These are phyloP conservation scores for Odocoileus virginianus DNA, from an alignment of 2,113 vertebrate species.

Conservation along the genomic window DNA sequence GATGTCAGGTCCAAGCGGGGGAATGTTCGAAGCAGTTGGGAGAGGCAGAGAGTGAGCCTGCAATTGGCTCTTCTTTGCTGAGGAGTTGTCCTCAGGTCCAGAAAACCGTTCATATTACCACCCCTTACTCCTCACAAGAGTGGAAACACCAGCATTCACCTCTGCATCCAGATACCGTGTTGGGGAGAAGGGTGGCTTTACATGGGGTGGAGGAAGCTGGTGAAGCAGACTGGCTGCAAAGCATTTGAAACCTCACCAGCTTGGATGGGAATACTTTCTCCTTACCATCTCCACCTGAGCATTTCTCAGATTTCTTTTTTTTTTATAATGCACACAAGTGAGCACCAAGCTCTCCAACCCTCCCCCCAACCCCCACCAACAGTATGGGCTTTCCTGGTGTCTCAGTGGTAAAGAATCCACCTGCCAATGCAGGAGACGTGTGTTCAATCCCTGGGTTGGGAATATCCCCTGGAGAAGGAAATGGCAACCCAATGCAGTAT, in stretches of 20 bases:
- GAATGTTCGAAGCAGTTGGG: background rate
- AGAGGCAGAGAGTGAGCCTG: background rate
- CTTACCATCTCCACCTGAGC: background rate
- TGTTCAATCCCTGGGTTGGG: background rate
- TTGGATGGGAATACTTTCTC: rapidly evolving
- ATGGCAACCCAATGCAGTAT: background rate
- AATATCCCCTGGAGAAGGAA: background rate
- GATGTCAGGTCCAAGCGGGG: slow-evolving; percentile 38
- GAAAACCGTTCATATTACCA: background rate
- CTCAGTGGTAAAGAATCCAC: background rate
- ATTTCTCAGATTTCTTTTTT: background rate
- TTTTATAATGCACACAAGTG: background rate
- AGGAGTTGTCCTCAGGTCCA: background rate
- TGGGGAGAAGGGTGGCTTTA: background rate
- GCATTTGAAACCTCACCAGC: background rate
- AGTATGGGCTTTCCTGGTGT: background rate
- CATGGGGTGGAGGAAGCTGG: rapidly evolving
- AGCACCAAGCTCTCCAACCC: background rate
- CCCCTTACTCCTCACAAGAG: rapidly evolving
- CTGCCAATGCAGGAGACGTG: background rate
- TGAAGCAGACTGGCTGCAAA: background rate
- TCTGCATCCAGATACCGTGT: background rate
- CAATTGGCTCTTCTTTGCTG: background rate
- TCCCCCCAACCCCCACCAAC: background rate
- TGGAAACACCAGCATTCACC: background rate